Percentiles rank a stretch among this genome's conserved stretches.
Conservation (phyloP, 1,140 invertebrate species). For the Aleiodes sp. region DNA sequence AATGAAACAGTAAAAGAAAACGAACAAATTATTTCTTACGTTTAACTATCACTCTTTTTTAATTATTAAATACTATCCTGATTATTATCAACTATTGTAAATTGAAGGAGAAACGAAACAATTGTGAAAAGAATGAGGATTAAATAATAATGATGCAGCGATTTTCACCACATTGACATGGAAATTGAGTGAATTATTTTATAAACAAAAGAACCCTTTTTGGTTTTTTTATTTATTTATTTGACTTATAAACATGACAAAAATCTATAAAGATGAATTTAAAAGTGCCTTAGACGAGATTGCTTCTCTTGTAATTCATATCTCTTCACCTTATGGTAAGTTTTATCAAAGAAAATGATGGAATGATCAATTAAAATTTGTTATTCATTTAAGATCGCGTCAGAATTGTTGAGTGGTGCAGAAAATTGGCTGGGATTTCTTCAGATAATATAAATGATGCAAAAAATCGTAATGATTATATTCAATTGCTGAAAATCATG, state of each 20-base stretch:
- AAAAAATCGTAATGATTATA: conserved; percentile 65
- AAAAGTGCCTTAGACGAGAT: conserved; percentile 45
- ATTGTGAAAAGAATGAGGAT: neutral
- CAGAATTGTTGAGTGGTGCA: conserved; percentile 64
- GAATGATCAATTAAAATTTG: neutral
- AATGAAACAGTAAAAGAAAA: too few species aligned
- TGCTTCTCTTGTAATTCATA: conserved; percentile 37
- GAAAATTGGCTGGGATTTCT: conserved; percentile 57
- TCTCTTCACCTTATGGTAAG: conserved; percentile 46
- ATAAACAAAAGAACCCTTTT: conserved; percentile 14
- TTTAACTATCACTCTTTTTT: conserved; percentile 12
- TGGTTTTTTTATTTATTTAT: neutral
- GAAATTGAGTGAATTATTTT: conserved; percentile 11
- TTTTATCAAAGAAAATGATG: neutral
- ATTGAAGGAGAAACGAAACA: neutral
- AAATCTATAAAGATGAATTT: conserved; percentile 48
- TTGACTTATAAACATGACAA: conserved; percentile 27
- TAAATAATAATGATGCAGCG: conserved; percentile 59
- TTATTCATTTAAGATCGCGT: conserved; percentile 58
- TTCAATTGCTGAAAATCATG: conserved; percentile 65
- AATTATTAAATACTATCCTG: conserved; percentile 6
- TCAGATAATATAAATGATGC: conserved; percentile 58
- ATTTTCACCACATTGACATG: conserved; percentile 59
- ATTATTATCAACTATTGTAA: conserved; percentile 14
- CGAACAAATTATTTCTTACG: neutral